These are phyloP conservation scores for Mobula hypostoma DNA, from an alignment of 2,113 vertebrate species.

Conservation along the genomic window DNA sequence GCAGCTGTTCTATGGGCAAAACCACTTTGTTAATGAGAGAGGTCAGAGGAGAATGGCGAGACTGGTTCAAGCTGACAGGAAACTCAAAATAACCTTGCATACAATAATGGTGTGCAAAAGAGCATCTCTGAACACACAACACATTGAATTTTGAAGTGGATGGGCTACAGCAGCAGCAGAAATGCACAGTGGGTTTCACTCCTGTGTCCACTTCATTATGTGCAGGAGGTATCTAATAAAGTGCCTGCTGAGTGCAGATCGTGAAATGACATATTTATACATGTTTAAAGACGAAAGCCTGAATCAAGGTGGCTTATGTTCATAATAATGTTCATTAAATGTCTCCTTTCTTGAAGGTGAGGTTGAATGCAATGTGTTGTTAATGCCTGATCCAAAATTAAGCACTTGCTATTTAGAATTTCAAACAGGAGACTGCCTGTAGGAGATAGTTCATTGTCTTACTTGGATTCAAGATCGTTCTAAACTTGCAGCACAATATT, in stretches of 20 bases:
- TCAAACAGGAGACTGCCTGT: neutral
- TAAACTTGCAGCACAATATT: neutral
- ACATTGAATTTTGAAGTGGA: too few species aligned
- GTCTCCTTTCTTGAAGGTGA: neutral
- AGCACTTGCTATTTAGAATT: neutral
- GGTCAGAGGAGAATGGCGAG: too few species aligned
- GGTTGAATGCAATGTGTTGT: neutral
- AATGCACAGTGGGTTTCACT: too few species aligned
- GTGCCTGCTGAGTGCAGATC: neutral
- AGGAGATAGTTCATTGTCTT: neutral
- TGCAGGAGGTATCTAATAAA: too few species aligned
- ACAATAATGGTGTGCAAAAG: too few species aligned
- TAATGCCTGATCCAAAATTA: neutral
- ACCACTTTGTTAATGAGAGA: too few species aligned
- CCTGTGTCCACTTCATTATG: too few species aligned
- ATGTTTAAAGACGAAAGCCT: neutral
- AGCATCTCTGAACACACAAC: too few species aligned
- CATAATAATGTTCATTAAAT: neutral
- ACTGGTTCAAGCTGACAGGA: too few species aligned
- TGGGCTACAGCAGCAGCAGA: too few species aligned
- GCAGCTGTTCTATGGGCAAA: too few species aligned
- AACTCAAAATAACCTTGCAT: too few species aligned
- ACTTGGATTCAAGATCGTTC: neutral
- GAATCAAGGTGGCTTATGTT: neutral
- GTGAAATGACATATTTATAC: neutral